Evolutionary conservation across 2,888 invertebrate genomes (phyloP), one percentile per base, ranked within the genome.

Genomic region (Mechanitis messenoides): DNA sequence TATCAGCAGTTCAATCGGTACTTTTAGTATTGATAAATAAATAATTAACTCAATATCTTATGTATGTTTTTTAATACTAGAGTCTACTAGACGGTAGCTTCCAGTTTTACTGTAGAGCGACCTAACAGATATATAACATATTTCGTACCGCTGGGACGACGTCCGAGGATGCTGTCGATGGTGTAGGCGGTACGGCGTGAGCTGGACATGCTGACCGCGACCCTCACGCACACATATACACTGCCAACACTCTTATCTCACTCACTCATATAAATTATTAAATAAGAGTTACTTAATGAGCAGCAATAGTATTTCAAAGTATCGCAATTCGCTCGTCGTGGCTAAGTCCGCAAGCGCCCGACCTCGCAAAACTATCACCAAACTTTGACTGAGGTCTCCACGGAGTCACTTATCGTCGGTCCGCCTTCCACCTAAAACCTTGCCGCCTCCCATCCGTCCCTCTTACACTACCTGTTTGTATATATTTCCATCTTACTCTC

Each of bases 131-230:
- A 50, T 50, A 33, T 53, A 33, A 46, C 46, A 46, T 53, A 57
- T 56, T 53, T 33, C 53, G 1, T 45, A 68, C 68, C 66, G 55
- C 31, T 53, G 42, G 55, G 4, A 56, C 61, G 73, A 60, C 79
- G 81, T 71, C 88, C 88, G 2, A 89, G 78, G 64, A 89, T 89
- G 68, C 83, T 85, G 74, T 89, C 88, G 62, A 89, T 89, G 35
- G 87, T 87, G 69, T 88, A 88, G 20, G 83, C 85, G n/a, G 86
- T 72, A 20, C 87, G 81, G 31, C 86, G 77, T 69, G 79, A 79
- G 61, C 71, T 68, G 64, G 68, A 63, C 64, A 70, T 69, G 62
- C 62, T 67, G 55, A 45, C 67, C 35, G 55, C 33, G 5, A 4
- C 38, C 53, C 42, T 45, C 33, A 42, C 57, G 53, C 45, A 12